Conservation (phyloP, 1,140 invertebrate genomes). For the Dendroctonus ponderosae region DNA sequence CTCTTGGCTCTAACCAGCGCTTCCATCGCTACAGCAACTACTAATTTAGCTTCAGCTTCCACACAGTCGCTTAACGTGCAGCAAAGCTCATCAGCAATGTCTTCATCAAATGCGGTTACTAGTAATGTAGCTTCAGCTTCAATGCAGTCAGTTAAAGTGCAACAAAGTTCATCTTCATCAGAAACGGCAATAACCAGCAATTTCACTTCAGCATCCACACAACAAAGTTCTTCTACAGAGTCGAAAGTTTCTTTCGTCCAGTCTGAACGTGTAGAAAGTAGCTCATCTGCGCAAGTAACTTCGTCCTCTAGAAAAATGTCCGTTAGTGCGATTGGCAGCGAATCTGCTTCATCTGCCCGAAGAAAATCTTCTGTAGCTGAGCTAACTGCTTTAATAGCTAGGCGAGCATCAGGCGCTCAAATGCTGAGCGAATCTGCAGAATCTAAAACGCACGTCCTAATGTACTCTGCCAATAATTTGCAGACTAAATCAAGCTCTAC, state of each 20-base stretch:
- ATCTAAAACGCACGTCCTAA: constrained; percentile 23
- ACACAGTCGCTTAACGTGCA: no score
- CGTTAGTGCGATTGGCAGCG: neutral
- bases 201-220: neutral
- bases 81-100: no score
- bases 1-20: neutral
- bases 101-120: no score
- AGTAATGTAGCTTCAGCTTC: neutral
- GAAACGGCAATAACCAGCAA: neutral
- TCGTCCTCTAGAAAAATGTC: no score
- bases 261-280: no score
- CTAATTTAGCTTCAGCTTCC: neutral
- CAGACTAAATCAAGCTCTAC: constrained; percentile 20
- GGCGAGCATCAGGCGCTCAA: constrained; percentile 17
- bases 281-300: no score
- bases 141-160: neutral
- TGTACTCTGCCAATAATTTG: constrained; percentile 25
- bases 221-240: no score
- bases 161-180: constrained; percentile 4
- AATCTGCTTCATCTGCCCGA: neutral
- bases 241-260: no score
- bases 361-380: constrained; percentile 24
- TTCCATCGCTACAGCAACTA: neutral
- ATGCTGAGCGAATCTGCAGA: constrained; percentile 19
- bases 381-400: constrained; percentile 12